Conservation (phyloP, 2,113 vertebrate species). For the Noturus placidus region DNA sequence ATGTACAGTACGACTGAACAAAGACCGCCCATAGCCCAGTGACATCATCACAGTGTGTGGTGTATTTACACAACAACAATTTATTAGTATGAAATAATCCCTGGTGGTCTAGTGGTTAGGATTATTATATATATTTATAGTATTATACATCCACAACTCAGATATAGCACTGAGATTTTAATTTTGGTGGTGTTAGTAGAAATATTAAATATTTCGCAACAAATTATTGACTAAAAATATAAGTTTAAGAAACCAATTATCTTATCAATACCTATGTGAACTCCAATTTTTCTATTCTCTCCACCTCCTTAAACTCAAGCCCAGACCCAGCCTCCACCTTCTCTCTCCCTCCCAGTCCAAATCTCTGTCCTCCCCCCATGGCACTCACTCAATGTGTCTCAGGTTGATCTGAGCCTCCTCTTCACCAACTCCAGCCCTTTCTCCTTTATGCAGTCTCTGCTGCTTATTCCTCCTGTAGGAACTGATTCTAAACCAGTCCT, state of each 20-base stretch:
- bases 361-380: slow-evolving; percentile 60
- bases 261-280: slow-evolving; percentile 1
- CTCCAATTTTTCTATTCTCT: neutral
- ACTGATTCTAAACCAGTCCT: slow-evolving; percentile 50
- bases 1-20: no score
- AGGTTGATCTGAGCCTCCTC: slow-evolving; percentile 63
- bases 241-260: neutral
- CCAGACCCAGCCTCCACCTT: slow-evolving; percentile 54
- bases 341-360: slow-evolving; percentile 64
- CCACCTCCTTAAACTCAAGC: slow-evolving; percentile 41
- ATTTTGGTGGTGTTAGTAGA: neutral
- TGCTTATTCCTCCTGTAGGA: slow-evolving; percentile 58
- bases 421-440: slow-evolving; percentile 74
- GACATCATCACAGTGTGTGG: no score
- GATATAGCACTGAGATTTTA: no score
- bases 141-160: no score
- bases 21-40: no score
- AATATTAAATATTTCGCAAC: neutral
- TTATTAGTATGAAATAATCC: no score
- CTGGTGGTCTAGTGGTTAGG: no score
- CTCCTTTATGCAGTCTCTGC: slow-evolving; percentile 63
- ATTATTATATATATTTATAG: no score
- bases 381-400: slow-evolving; percentile 65
- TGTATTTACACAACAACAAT: no score
- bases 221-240: neutral